Evolutionary conservation across 2,113 vertebrate genomes (phyloP).

Genomic region (Trematomus loennbergii): DNA sequence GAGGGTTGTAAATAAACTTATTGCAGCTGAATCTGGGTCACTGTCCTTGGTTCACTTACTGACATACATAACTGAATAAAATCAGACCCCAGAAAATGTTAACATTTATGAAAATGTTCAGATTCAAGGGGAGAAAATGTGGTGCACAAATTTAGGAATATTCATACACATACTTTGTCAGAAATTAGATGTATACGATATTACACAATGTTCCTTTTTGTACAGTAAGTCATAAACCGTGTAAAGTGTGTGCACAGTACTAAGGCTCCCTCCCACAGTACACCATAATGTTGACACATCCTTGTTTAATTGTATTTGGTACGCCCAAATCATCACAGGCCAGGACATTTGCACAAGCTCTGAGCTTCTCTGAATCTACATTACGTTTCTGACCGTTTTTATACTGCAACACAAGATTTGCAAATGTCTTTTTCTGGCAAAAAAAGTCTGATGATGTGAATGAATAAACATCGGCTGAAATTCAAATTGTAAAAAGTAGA

Average conservation of each 20-base stretch:
- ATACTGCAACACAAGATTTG: neutral
- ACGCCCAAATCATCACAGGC: constrained; percentile 7
- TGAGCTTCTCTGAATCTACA: neutral
- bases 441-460: neutral
- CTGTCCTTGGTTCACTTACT: constrained; percentile 26
- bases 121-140: neutral
- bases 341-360: constrained; percentile 1
- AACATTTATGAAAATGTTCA: neutral
- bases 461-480: neutral
- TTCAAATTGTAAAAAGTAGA: neutral
- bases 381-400: neutral
- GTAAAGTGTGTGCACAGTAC: constrained; percentile 13
- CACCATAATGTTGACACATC: constrained; percentile 14
- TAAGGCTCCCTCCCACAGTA: constrained; percentile 27
- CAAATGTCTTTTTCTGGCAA: neutral
- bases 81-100: neutral
- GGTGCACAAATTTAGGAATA: constrained; percentile 9
- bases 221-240: neutral
- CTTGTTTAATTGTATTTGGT: constrained; percentile 24
- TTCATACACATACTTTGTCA: constrained; percentile 13
- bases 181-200: neutral
- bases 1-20: constrained; percentile 35
- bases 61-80: constrained; percentile 22
- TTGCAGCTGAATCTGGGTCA: constrained; percentile 45
- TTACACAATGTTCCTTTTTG: neutral